These are phyloP conservation scores for Lepidurus packardi DNA, from an alignment of 1,140 invertebrate genomes.

Conservation along the genomic window DNA sequence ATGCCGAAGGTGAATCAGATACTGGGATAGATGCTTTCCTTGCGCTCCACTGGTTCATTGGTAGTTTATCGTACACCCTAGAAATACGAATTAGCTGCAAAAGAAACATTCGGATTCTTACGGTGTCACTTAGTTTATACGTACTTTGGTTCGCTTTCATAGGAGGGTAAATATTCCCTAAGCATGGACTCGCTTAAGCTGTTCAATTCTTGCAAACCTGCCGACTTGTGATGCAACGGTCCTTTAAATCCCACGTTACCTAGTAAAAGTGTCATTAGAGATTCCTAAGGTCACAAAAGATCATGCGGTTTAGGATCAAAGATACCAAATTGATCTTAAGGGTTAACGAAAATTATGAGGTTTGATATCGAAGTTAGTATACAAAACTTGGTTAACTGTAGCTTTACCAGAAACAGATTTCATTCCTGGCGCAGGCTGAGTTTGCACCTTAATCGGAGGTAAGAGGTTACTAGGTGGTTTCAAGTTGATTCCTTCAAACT, in stretches of 20 bases:
- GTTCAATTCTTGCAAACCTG: slow-evolving; percentile 4
- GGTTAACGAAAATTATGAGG: too few species aligned
- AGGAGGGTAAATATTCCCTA: neutral
- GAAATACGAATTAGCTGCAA: neutral
- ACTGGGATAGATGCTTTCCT: neutral
- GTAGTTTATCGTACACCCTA: neutral
- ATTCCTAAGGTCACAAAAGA: neutral
- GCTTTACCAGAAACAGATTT: neutral
- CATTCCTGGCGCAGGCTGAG: neutral
- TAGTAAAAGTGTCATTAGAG: neutral
- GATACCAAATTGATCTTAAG: too few species aligned
- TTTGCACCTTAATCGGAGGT: neutral
- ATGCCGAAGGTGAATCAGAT: neutral
- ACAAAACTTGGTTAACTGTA: neutral
- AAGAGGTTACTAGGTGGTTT: neutral
- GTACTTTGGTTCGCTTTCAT: neutral
- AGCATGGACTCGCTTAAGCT: neutral
- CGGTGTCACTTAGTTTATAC: neutral
- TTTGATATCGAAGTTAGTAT: too few species aligned
- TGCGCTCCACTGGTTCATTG: neutral
- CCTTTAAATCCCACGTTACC: neutral
- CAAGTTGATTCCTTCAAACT: slow-evolving; percentile 1
- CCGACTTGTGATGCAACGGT: neutral
- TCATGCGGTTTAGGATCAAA: neutral
- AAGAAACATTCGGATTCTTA: neutral